Base-by-base conservation (phyloP, 1,140 invertebrate species). In the Calliopsis andreniformis region DNA sequence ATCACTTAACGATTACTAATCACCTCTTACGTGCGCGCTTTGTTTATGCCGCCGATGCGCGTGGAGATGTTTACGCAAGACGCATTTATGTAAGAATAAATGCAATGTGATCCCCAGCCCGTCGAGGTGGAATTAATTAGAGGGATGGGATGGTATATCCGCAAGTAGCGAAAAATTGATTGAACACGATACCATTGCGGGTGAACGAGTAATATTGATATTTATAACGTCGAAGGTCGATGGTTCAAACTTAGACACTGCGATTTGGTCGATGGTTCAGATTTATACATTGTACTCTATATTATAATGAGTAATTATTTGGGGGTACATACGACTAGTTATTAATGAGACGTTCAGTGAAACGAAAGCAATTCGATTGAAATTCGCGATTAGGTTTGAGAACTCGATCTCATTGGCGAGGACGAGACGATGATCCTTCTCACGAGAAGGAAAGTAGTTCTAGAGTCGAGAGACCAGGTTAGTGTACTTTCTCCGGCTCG, bases 401-500 rank as follows among this genome's bases (percentile, higher is more conserved):
- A 18, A 30, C 16, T 35, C n/a, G 53, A 42, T 55, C 23, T 5
- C 10, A 28, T 20, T 4, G 10, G n/a, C 20, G 7, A 6, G 5
- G 16, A 64, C 14, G 39, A 25, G 10, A n/a, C 56, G 43, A 39
- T n/a, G 18, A 14, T 32, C 1, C 14, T 16, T 51, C 47, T 16
- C 42, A 32, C 42, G 51, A 39, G 63, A 75, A 75, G 30, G 28
- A 58, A 64, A 20, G 39, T 30, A 47, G 53, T 56, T 30, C 14
- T 39, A 28, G 20, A 14, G 12, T 30, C n/a, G 8, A 28, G 18
- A 16, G 42, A 35, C 7, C 42, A 10, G 63, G 49, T 66, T 67
- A 47, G 23, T 25, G 63, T 51, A 78, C 80, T 82, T 82, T 82
- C 80, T 82, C 80, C 49, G 43, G 43, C 53, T 71, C 42, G 39